A percentile compares a stretch with the other conserved stretches of the same genome.
These are phyloP conservation scores for Maniola jurtina DNA, from an alignment of 1,140 invertebrate genomes.

Conservation along the genomic window DNA sequence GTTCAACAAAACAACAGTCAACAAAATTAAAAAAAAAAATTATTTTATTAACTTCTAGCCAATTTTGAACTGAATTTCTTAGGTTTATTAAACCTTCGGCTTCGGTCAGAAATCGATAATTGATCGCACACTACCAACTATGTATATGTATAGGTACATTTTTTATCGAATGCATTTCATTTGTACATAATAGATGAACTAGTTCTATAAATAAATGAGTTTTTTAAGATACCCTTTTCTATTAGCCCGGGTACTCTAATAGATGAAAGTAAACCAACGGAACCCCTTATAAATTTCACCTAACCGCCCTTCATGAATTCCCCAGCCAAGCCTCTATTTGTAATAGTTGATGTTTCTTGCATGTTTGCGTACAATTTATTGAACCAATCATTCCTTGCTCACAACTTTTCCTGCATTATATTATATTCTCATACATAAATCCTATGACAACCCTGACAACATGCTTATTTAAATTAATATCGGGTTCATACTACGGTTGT, in stretches of 20 bases:
- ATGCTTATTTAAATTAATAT: background rate
- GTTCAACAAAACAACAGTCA: no score
- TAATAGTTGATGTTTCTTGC: constrained; percentile 67
- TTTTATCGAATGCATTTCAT: background rate
- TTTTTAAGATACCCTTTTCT: constrained; percentile 10
- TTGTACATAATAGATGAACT: background rate
- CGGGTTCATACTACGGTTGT: background rate
- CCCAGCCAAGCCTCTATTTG: constrained; percentile 51
- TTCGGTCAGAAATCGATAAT: no score
- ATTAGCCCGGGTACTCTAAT: constrained; percentile 34
- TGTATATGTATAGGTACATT: background rate
- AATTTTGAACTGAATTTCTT: no score
- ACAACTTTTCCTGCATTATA: constrained; percentile 15
- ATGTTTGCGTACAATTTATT: constrained; percentile 55
- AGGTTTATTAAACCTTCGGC: no score
- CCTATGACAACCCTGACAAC: background rate
- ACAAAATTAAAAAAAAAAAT: no score
- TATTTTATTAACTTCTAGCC: no score
- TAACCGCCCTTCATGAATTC: constrained; percentile 65
- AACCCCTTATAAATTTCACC: constrained; percentile 56
- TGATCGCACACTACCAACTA: no score
- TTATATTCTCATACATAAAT: constrained; percentile 10
- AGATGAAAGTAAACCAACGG: constrained; percentile 39
- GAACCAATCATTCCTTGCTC: constrained; percentile 35
- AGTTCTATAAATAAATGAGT: background rate